These are phyloP conservation scores for Micromys minutus DNA, from an alignment of 2,113 vertebrate species.

Conservation along the genomic window DNA sequence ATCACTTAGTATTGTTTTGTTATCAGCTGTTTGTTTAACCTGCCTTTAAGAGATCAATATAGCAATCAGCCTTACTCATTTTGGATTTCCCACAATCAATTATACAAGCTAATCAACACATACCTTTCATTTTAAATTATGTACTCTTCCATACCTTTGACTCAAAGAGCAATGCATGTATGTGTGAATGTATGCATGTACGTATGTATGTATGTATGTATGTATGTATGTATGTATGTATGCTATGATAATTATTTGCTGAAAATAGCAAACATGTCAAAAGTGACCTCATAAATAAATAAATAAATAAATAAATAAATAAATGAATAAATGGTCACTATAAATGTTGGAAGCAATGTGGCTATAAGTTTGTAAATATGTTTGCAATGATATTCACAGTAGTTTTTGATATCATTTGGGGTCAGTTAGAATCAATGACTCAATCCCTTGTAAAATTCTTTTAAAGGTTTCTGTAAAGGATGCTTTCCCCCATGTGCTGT, in stretches of 20 bases:
- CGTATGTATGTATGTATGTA: neutral
- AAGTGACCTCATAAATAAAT: neutral
- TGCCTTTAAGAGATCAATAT: neutral
- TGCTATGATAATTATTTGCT: neutral
- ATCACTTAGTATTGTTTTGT: neutral
- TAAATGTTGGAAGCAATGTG: neutral
- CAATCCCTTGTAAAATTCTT: neutral
- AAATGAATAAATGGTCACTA: too few species aligned
- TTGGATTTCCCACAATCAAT: neutral
- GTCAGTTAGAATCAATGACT: neutral
- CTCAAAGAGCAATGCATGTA: neutral
- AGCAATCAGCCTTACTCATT: neutral
- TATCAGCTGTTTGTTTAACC: neutral
- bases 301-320: neutral
- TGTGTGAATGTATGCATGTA: neutral
- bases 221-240: neutral
- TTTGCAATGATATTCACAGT: neutral
- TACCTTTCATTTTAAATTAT: neutral
- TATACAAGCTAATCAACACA: neutral
- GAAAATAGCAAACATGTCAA: neutral
- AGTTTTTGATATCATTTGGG: neutral
- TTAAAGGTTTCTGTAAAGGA: neutral
- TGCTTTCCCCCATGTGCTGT: neutral
- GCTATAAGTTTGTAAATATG: neutral
- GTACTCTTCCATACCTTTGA: neutral